Evolutionary conservation across 2,113 vertebrate genomes (phyloP).

Genomic region (Suncus etruscus): DNA sequence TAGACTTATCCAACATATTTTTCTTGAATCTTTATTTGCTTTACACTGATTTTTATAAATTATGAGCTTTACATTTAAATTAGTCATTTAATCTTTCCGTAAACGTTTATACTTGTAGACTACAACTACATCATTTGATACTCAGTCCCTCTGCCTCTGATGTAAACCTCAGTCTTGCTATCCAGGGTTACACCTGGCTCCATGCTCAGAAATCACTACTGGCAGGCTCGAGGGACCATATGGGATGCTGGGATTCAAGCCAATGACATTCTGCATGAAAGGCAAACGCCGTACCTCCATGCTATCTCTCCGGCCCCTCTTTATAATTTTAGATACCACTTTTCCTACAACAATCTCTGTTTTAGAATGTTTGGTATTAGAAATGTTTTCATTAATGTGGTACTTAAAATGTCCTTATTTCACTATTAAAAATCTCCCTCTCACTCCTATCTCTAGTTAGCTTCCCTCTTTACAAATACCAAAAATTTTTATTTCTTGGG

Average conservation of each 20-base stretch:
- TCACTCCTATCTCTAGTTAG: not conserved
- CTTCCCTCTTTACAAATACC: not conserved
- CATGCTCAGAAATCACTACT: no score
- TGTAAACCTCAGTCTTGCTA: not conserved
- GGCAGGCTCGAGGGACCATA: no score
- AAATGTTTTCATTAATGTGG: not conserved
- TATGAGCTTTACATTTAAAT: not conserved
- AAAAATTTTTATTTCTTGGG: constrained; percentile 56
- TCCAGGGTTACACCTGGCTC: no score
- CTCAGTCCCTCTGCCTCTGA: not conserved
- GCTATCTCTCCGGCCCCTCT: not conserved
- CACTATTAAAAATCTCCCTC: not conserved
- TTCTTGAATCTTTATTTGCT: not conserved
- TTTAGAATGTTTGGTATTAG: not conserved
- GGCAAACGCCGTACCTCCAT: no score
- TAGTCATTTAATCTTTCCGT: not conserved
- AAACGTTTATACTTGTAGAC: not conserved
- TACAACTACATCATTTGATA: not conserved
- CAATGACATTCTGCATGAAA: no score
- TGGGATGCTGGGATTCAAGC: no score
- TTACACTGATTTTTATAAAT: constrained; percentile 15
- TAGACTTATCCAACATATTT: not conserved
- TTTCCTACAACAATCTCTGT: constrained; percentile 23
- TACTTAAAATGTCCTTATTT: not conserved
- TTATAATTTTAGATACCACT: not conserved